These are phyloP conservation scores for Strigamia crassipes DNA, from an alignment of 2,888 invertebrate genomes.

Conservation along the genomic window DNA sequence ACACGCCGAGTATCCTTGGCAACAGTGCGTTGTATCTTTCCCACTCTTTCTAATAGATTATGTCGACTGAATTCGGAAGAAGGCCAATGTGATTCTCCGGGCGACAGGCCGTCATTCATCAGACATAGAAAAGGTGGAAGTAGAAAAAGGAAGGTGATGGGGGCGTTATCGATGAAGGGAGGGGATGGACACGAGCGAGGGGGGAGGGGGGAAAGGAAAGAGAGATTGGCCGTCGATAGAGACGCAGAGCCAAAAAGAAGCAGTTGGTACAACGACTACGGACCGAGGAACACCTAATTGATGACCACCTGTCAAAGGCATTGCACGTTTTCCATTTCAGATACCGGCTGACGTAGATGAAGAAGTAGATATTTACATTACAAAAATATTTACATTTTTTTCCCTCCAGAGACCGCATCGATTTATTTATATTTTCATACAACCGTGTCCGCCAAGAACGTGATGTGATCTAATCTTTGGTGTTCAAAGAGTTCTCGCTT, in stretches of 20 bases:
- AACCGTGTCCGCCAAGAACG: neutral
- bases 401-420: neutral
- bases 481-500: neutral
- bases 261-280: slow-evolving; percentile 1
- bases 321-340: slow-evolving; percentile 35
- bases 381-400: slow-evolving; percentile 20
- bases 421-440: neutral
- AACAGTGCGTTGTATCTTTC: slow-evolving; percentile 28
- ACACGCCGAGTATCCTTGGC: slow-evolving; percentile 23
- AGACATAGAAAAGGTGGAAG: slow-evolving; percentile 41
- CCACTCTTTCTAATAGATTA: slow-evolving; percentile 40
- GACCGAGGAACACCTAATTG: slow-evolving; percentile 28
- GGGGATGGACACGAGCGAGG: slow-evolving; percentile 29
- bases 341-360: neutral
- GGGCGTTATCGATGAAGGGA: slow-evolving; percentile 11
- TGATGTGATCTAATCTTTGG: slow-evolving; percentile 13
- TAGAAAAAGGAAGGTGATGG: neutral
- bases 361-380: neutral
- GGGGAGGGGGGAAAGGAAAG: neutral
- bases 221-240: slow-evolving; percentile 40
- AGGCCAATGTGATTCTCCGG: slow-evolving; percentile 39
- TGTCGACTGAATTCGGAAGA: slow-evolving; percentile 40
- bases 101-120: slow-evolving; percentile 42
- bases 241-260: slow-evolving; percentile 19
- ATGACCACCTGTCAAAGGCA: slow-evolving; percentile 37